Base-by-base conservation (phyloP, 2,113 vertebrate genomes). In the Pagrus major region DNA sequence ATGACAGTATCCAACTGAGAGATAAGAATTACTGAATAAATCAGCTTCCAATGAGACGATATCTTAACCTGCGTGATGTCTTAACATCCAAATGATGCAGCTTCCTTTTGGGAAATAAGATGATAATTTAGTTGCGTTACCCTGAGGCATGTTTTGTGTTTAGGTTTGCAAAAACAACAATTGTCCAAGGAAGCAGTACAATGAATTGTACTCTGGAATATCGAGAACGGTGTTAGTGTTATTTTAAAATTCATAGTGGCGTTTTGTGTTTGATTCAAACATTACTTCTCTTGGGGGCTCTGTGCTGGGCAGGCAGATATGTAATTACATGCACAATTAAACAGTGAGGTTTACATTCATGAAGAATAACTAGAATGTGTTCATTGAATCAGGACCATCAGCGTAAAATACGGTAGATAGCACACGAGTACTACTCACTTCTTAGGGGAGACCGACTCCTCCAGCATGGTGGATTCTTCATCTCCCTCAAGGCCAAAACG, bases 381-480 rank as follows among this genome's bases (percentile, higher is more conserved):
- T 68, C 3, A 9, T 33, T 49, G 47, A 78, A 81, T 80, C 15
- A 58, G 70, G 49, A 47, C 42, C 49, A 76, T 83, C 85, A 84
- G 78, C 68, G 47, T 46, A 61, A 31, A 68, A 25, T 3, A 61
- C 44, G 84, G 25, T 9, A 44, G 29, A 78, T 66, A 75, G 70
- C 14, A 31, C 9, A 64, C 8, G 46, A 84, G 67, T 35, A 46
- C 23, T 2, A 89, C 95, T 90, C 94, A 99, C 98, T 99, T 99
- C 91, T 99, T 99, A 0, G 98, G 98, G 51, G 98, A 99, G 87
- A 99, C 97, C 0, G 98, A 99, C 88, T 99, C 98, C 91, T 99
- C 98, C 80, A 99, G 88, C 98, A 99, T 99, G 49, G 98, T 99
- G 54, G 98, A 97, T 59, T 99, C 98, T 64, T 99, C 98, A 87